Evolutionary conservation across 1,140 invertebrate genomes (phyloP).

Genomic region (Schmidtea mediterranea): DNA sequence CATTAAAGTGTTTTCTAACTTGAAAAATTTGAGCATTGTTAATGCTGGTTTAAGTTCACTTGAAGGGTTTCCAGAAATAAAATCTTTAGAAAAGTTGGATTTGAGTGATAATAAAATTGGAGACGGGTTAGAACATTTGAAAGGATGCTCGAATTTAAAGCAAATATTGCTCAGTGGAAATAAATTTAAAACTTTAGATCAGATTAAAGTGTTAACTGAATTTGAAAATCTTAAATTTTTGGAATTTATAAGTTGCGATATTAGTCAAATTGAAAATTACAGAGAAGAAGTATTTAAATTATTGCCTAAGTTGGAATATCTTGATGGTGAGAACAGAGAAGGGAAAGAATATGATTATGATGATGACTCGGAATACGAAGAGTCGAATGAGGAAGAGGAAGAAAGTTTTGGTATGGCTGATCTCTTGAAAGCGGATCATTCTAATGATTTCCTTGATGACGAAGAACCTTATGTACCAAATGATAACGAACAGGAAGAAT

Average conservation of each 20-base stretch:
- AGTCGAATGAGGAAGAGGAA: conserved; percentile 30
- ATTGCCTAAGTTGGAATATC: conserved; percentile 55
- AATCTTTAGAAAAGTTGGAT: conserved; percentile 53
- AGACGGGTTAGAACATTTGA: conserved; percentile 53
- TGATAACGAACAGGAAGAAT: too few species aligned
- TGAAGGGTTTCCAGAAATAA: conserved; percentile 69
- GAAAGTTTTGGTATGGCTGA: conserved; percentile 36
- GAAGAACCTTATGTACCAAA: too few species aligned
- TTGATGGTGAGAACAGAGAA: conserved; percentile 51
- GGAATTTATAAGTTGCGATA: conserved; percentile 86
- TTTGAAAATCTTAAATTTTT: conserved; percentile 56
- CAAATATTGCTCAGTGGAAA: conserved; percentile 80
- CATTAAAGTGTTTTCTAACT: conserved; percentile 37
- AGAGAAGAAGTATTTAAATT: conserved; percentile 69
- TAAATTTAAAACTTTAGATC: conserved; percentile 74
- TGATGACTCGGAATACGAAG: conserved; percentile 21
- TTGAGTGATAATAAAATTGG: conserved; percentile 62
- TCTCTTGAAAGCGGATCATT: conserved; percentile 39
- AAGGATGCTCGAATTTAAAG: conserved; percentile 58
- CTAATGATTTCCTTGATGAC: too few species aligned
- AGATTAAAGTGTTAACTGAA: conserved; percentile 53
- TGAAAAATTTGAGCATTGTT: conserved; percentile 66
- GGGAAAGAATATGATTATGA: conserved; percentile 20
- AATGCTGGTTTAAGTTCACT: conserved; percentile 75
- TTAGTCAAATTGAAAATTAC: conserved; percentile 62